A percentile compares a stretch with the other conserved stretches of the same genome.
phyloP scores from a whole-genome alignment of 2,888 invertebrate species.

The Callyntrura guangdongensis region DNA sequence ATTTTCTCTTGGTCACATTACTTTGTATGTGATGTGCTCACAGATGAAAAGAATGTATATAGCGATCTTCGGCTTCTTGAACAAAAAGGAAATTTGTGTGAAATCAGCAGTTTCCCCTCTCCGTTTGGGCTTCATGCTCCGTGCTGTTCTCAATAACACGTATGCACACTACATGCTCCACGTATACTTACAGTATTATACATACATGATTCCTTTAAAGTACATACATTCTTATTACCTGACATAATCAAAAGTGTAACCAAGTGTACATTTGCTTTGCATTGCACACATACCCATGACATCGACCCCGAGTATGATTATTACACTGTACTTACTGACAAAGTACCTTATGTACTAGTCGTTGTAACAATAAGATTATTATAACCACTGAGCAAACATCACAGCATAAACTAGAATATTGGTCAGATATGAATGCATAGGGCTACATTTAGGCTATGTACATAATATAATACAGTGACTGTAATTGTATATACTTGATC shows the following conservation, averaged over 20 bases:
- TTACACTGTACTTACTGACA: not conserved
- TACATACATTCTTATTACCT: no score
- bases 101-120: constrained; percentile 50
- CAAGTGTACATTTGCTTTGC: not conserved
- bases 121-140: not conserved
- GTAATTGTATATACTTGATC: constrained; percentile 37
- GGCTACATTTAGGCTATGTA: no score
- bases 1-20: not conserved
- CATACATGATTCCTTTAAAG: not conserved
- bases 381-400: constrained; percentile 45
- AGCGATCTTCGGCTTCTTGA: not conserved
- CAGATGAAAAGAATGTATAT: not conserved
- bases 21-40: constrained; percentile 2
- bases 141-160: not conserved
- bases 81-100: constrained; percentile 46
- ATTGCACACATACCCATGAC: not conserved
- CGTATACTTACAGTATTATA: not conserved
- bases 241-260: not conserved
- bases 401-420: not conserved
- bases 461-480: not conserved
- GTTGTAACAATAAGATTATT: constrained; percentile 45
- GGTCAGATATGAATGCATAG: no score
- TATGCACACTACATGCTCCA: not conserved
- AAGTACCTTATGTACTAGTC: not conserved
- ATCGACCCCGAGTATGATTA: no score